phyloP scores from a whole-genome alignment of 2,797 vertebrate species.

The Artibeus jamaicensis region DNA sequence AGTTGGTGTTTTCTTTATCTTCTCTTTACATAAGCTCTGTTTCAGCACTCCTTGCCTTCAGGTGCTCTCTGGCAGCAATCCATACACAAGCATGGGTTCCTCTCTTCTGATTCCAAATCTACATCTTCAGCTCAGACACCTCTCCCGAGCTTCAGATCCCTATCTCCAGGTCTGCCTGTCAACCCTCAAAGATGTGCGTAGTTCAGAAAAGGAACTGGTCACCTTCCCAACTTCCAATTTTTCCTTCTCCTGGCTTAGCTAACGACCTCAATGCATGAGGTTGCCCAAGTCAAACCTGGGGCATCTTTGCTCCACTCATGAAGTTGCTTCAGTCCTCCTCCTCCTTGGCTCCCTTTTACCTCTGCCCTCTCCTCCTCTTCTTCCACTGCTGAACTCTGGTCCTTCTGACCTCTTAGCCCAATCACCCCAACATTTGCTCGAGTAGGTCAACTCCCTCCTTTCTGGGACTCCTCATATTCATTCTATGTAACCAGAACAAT shows the following conservation, averaged over 20 bases:
- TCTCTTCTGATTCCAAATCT: neutral
- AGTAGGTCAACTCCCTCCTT: neutral
- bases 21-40: neutral
- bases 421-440: neutral
- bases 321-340: neutral
- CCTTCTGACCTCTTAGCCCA: neutral
- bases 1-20: neutral
- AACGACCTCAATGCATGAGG: neutral
- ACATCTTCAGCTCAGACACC: neutral
- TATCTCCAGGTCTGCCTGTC: neutral
- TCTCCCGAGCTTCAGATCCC: neutral
- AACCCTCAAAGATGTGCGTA: neutral
- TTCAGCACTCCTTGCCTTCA: neutral
- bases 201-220: neutral
- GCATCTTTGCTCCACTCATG: neutral
- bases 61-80: neutral
- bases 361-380: neutral
- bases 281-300: neutral
- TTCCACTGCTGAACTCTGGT: neutral
- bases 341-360: no score
- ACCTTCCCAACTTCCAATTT: neutral
- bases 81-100: neutral
- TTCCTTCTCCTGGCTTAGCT: neutral
- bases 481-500: neutral
- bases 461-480: neutral